These are phyloP conservation scores for Megamerina dolium DNA, from an alignment of 2,888 invertebrate genomes.

Conservation along the genomic window DNA sequence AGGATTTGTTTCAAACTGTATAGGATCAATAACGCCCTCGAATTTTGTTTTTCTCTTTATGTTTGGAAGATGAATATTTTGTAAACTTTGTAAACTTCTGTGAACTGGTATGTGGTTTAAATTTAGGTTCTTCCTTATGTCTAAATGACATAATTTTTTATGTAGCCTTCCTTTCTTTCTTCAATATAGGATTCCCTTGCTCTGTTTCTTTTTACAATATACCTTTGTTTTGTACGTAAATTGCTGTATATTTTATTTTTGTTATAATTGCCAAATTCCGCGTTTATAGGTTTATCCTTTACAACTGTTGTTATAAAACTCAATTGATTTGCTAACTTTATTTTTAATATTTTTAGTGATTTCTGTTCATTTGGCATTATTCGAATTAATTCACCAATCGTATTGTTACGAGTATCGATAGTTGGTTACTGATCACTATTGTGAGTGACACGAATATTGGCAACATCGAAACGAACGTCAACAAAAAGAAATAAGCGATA, in stretches of 20 bases:
- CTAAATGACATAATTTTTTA: slow-evolving; percentile 8
- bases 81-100: background rate
- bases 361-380: background rate
- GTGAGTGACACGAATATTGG: too few relatives aligned
- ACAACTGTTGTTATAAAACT: slow-evolving; percentile 10
- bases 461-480: too few relatives aligned
- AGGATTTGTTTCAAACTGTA: background rate
- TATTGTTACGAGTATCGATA: too few relatives aligned
- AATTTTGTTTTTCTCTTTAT: slow-evolving; percentile 7
- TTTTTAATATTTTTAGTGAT: slow-evolving; percentile 6
- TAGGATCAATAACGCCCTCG: slow-evolving; percentile 1
- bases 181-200: background rate
- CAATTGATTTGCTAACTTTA: slow-evolving; percentile 6
- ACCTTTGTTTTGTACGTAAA: slow-evolving; percentile 1
- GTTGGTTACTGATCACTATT: too few relatives aligned
- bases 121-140: slow-evolving; percentile 10
- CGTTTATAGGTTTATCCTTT: slow-evolving; percentile 6
- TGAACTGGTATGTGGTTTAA: too few relatives aligned
- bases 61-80: slow-evolving; percentile 10
- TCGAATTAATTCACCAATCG: slow-evolving; percentile 9
- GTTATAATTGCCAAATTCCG: slow-evolving; percentile 6
- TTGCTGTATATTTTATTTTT: slow-evolving; percentile 3
- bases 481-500: too few relatives aligned
- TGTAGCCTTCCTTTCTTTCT: slow-evolving; percentile 4
- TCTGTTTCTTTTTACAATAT: slow-evolving; percentile 5